These are phyloP conservation scores for Zaprionus nigranus DNA, from an alignment of 1,140 invertebrate genomes.

Conservation along the genomic window DNA sequence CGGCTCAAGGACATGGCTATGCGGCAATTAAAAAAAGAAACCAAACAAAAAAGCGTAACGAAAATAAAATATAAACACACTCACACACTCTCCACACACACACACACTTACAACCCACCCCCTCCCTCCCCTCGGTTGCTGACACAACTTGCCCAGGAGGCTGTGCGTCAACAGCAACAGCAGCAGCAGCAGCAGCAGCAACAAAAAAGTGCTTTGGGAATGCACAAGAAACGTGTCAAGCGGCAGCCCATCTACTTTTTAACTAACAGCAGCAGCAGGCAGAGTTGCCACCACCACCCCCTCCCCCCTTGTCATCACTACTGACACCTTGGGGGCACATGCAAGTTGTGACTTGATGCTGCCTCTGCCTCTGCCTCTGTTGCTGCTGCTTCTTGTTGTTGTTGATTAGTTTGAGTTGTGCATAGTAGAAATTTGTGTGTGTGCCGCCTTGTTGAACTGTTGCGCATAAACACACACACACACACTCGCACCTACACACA, in stretches of 20 bases:
- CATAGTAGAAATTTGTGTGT: constrained; percentile 32
- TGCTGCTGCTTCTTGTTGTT: constrained; percentile 26
- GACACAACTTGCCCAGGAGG: constrained; percentile 45
- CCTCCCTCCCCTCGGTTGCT: neutral
- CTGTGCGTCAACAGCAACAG: constrained; percentile 40
- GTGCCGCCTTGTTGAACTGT: constrained; percentile 41
- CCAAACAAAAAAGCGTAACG: constrained; percentile 46
- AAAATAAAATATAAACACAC: constrained; percentile 60
- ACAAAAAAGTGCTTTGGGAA: constrained; percentile 28
- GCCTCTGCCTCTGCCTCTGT: neutral
- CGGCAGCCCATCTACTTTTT: constrained; percentile 36
- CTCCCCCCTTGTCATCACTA: neutral
- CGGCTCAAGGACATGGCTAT: constrained; percentile 51
- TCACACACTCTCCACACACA: constrained; percentile 15
- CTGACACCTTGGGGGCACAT: constrained; percentile 31
- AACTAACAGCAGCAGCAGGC: neutral
- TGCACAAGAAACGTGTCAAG: constrained; percentile 55
- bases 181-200: too few species aligned
- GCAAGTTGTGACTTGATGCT: constrained; percentile 39
- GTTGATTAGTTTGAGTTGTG: constrained; percentile 55
- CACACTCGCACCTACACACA: neutral
- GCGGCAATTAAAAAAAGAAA: constrained; percentile 48
- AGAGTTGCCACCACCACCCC: too few species aligned
- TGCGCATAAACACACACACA: constrained; percentile 33
- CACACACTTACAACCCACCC: neutral